Conservation (phyloP, 2,888 invertebrate genomes). For the Dryomyza anilis region DNA sequence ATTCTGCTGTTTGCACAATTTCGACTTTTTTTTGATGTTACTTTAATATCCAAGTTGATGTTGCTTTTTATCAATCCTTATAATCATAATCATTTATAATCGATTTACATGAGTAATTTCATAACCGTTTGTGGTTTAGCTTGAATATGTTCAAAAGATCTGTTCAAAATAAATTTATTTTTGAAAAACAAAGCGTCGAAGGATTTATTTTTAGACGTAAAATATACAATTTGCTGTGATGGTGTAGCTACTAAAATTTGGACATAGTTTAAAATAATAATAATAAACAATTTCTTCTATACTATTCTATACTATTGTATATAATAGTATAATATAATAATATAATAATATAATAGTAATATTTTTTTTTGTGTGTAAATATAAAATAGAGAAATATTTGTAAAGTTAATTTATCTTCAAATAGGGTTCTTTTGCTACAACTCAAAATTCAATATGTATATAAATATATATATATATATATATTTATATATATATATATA, state of each 20-base stretch:
- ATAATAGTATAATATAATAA: too few species aligned
- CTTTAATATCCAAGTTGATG: constrained; percentile 2
- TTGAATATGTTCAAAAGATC: constrained; percentile 23
- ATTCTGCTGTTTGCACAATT: too few species aligned
- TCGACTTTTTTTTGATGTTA: too few species aligned
- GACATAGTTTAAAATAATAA: constrained; percentile 10
- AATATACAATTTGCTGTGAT: constrained; percentile 14
- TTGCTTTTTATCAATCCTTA: not conserved
- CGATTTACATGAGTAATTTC: not conserved
- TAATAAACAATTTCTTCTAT: not conserved
- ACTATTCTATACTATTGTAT: not conserved
- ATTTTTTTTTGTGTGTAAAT: constrained; percentile 11
- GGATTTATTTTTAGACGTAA: constrained; percentile 16
- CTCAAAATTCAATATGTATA: constrained; percentile 28
- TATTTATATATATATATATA: too few species aligned
- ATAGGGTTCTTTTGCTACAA: constrained; percentile 16
- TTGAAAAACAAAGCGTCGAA: constrained; percentile 11
- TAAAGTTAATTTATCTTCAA: constrained; percentile 26
- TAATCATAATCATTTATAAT: constrained; percentile 11
- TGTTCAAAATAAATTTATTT: constrained; percentile 16
- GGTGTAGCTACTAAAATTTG: constrained; percentile 1
- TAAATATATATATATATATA: too few species aligned
- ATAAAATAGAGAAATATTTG: constrained; percentile 22
- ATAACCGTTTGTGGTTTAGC: constrained; percentile 6
- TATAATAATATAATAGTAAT: too few species aligned